Conservation (phyloP, 2,113 vertebrate genomes). For the Anas platyrhynchos region DNA sequence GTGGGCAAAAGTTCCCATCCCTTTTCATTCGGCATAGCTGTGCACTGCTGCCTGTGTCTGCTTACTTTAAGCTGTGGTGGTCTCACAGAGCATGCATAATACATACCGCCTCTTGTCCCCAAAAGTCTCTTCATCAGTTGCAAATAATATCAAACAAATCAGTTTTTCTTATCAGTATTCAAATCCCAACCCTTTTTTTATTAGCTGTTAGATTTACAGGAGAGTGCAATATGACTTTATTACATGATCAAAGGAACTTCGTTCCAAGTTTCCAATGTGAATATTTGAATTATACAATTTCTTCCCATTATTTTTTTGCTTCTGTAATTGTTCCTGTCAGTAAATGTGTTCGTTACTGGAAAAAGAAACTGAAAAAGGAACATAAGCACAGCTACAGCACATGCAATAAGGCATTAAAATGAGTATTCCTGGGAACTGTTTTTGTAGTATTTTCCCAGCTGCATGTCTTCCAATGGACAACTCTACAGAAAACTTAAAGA, state of each 20-base stretch:
- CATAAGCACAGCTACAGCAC: not conserved
- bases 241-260: not conserved
- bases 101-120: not conserved
- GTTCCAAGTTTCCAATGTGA: slow-evolving; percentile 50
- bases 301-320: slow-evolving; percentile 34
- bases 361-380: slow-evolving; percentile 32
- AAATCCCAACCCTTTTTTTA: not conserved
- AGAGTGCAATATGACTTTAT: rapidly evolving
- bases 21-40: not conserved
- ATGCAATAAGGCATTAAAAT: slow-evolving; percentile 41
- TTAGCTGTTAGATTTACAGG: not conserved
- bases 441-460: slow-evolving; percentile 59
- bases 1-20: not conserved
- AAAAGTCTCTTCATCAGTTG: not conserved
- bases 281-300: not conserved
- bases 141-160: not conserved
- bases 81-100: not conserved
- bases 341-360: slow-evolving; percentile 30
- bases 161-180: not conserved
- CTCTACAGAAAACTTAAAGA: not conserved
- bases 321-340: slow-evolving; percentile 43
- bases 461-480: not conserved
- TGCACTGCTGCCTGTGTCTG: not conserved
- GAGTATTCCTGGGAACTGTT: slow-evolving; percentile 47
- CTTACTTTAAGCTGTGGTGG: not conserved